Conservation (phyloP, 2,797 vertebrate genomes). For the Macroramphosus scolopax region DNA sequence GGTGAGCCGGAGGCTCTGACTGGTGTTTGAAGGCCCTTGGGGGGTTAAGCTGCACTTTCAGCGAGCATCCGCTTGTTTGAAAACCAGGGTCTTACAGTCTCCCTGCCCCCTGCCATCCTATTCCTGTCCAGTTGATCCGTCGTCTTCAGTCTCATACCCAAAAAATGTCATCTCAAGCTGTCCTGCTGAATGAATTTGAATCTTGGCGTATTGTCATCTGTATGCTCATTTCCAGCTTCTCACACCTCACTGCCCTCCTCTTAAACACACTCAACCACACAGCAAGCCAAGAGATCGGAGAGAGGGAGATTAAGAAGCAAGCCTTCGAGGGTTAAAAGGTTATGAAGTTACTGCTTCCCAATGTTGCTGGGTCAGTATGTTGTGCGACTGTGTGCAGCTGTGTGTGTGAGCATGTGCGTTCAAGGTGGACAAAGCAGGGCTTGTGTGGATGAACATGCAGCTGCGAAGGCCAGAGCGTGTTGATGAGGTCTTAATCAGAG, state of each 20-base stretch:
- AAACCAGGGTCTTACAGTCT: constrained; percentile 48
- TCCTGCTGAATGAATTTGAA: constrained; percentile 62
- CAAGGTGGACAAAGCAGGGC: constrained; percentile 58
- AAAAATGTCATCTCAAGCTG: constrained; percentile 40
- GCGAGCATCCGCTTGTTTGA: constrained; percentile 40
- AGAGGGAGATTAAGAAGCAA: constrained; percentile 58
- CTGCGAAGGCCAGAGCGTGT: constrained; percentile 55
- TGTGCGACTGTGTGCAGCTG: constrained; percentile 21
- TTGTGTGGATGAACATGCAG: constrained; percentile 52
- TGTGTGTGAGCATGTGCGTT: constrained; percentile 30
- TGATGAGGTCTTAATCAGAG: constrained; percentile 78
- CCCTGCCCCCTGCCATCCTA: constrained; percentile 55
- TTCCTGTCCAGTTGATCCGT: constrained; percentile 37
- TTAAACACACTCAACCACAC: constrained; percentile 34
- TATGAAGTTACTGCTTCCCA: constrained; percentile 41
- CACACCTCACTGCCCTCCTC: constrained; percentile 61
- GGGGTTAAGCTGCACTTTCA: constrained; percentile 57
- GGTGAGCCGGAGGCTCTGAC: constrained; percentile 20
- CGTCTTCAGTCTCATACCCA: constrained; percentile 24
- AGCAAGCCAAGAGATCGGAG: constrained; percentile 21
- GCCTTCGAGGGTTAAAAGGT: constrained; percentile 60
- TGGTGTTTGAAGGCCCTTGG: constrained; percentile 33
- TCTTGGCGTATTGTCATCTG: constrained; percentile 65
- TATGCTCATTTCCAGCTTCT: constrained; percentile 76
- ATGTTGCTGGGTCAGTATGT: constrained; percentile 46